Evolutionary conservation across 1,140 invertebrate species (phyloP), one percentile per base, ranked within the genome.

Genomic region (Leptonema lineaticorne): DNA sequence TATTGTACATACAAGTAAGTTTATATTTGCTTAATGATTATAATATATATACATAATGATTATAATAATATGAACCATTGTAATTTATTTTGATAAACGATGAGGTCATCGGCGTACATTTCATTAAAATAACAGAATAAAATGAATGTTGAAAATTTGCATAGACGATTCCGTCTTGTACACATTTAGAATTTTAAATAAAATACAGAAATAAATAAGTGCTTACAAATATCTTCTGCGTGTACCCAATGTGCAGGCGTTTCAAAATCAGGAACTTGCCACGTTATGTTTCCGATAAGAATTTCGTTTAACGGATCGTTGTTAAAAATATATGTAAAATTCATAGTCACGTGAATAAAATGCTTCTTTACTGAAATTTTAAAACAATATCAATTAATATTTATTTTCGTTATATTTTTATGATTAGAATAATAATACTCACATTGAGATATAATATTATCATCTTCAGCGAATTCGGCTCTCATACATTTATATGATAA

Each of bases 201-300:
- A n/a, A n/a, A n/a, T n/a, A n/a, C n/a, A 30, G 14, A 63, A 45
- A 28, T 24, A 22, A 16, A 46, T 24, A 79, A 84, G n/a, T n/a
- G n/a, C n/a, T 86, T 81, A 93, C 92, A 94, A 27, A 89, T 89
- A 68, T 89, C 86, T 79, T 94, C 92, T 0, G 89, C 88, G 75
- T 94, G 92, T 7, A 90, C 83, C 92, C 92, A 94, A 76, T 94
- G 92, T 0, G 90, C 90, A 0, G 90, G 90, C 60, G 85, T 79
- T 11, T 82, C 84, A 22, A 87, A 79, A 67, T 90, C 86, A 0
- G 89, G 90, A 66, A 94, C 88, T 69, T 85, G 84, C 92, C 92
- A 94, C 0, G 92, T 94, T 60, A 94, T 93, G 75, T 93, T 94
- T 0, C 92, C 92, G 11, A 87, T 79, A 4, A 94, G 83, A 67